Evolutionary conservation across 2,888 invertebrate species (phyloP), one percentile per base, ranked within the genome.

Genomic region (Heliothis peltigera): DNA sequence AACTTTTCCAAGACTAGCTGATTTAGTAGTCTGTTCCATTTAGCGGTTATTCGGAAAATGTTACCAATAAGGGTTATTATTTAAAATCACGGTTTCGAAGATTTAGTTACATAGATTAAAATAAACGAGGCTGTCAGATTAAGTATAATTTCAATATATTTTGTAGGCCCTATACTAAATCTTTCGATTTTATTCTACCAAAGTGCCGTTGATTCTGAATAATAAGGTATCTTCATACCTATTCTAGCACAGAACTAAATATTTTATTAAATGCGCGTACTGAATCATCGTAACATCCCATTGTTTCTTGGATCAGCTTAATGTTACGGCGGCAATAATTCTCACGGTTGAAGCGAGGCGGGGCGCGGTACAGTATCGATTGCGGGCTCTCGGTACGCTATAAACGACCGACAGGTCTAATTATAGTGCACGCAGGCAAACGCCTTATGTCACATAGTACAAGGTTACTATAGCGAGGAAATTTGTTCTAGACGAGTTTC

Each of bases 401-500:
- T 87, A 89, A 87, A 87, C 84, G 81, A 69, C 82, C 74, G 78
- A 81, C 80, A 83, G 83, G 83, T 91, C 89, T 90, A 91, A 92
- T 91, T 91, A 92, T 91, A 92, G 90, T 83, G 84, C 83, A 84
- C 80, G 81, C 86, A 85, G 84, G 82, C 86, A 67, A 86, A 80
- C 83, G 80, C 86, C 91, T 94, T 93, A 93, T 94, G 92, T 93
- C 92, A 94, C 90, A 83, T 84, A 86, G 87, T 85, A 91, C 91
- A 92, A 92, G 92, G 91, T 92, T 93, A 91, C 88, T 87, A 84
- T 86, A 89, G 85, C 84, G 87, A 91, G 91, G 89, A 93, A 92
- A 91, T 91, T 89, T 84, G 88, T 89, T 90, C 88, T 87, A 89
- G 90, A 88, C 93, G 83, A 89, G 91, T 93, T 94, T 95, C 92